Percentiles rank a stretch among this genome's conserved stretches.
Conservation (phyloP, 64 coral and sea anemone genomes). For the Pocillopora verrucosa region DNA sequence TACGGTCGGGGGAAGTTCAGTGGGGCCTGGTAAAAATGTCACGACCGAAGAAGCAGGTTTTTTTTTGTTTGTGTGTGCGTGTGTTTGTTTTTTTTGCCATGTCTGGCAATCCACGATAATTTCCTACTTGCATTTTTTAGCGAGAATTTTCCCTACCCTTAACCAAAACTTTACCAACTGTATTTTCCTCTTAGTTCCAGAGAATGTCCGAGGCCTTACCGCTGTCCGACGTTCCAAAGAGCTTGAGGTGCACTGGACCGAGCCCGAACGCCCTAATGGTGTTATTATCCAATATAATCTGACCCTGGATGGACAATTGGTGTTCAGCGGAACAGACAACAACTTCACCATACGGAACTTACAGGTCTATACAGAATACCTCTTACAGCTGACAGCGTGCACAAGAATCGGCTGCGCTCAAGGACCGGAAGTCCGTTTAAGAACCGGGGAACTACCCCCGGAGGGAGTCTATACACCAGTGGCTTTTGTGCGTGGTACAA, state of each 20-base stretch:
- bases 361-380: conserved; percentile 64
- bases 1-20: conserved; percentile 69
- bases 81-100: neutral
- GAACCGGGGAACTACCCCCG: conserved; percentile 85
- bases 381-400: conserved; percentile 70
- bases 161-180: neutral
- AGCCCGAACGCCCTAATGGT: conserved; percentile 74
- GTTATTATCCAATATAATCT: conserved; percentile 76
- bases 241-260: conserved; percentile 72
- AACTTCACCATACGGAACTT: conserved; percentile 68
- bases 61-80: neutral
- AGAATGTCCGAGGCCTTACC: conserved; percentile 58
- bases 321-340: conserved; percentile 57
- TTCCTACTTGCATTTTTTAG: neutral
- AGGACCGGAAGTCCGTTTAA: conserved; percentile 18
- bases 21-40: conserved; percentile 66
- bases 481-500: conserved; percentile 57
- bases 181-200: conserved; percentile 56
- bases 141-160: neutral
- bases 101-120: neutral
- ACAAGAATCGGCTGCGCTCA: conserved; percentile 67
- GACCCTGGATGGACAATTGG: conserved; percentile 47
- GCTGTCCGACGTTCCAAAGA: conserved; percentile 51
- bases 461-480: conserved; percentile 47
- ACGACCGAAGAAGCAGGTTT: conserved; percentile 87